Evolutionary conservation across 1,140 invertebrate genomes (phyloP), one percentile per base, ranked within the genome.

Genomic region (Hestina assimilis): DNA sequence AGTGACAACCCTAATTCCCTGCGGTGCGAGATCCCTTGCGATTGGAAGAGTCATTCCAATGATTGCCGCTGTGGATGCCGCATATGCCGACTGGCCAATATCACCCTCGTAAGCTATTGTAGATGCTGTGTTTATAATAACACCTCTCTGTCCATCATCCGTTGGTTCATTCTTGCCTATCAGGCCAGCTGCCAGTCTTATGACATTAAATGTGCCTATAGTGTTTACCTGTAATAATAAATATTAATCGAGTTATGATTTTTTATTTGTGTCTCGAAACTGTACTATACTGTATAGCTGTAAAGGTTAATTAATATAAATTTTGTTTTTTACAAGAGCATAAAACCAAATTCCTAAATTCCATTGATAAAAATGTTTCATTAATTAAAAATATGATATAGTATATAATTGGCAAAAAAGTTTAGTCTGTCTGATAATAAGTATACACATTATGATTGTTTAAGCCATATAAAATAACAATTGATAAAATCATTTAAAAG

Each of bases 101-200:
- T 99, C 97, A 7, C 98, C 99, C 60, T 99, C 98, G 83, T 91
- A 99, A 7, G 98, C 98, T 42, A 98, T 97, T 35, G 98, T 92
- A 64, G 97, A 97, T 0, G 98, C 95, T 9, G 98, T 99, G 74
- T 99, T 99, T 0, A 99, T 91, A 20, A 99, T 92, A 1, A 99
- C 96, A 31, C 98, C 98, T 63, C 96, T 92, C 72, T 97, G 93
- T 0, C 95, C 95, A 89, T 96, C 91, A 38, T 87, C 75, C 81
- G 97, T 92, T 3, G 96, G 94, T 51, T 92, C 81, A 82, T 99
- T 99, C 70, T 96, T 90, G 12, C 92, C 93, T 69, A 99, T 96
- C 17, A 98, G 54, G 2, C 93, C 94, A 3, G 91, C 93, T 7
- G 94, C 90, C 38, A 99, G 87, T 28, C 98, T 90, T 40, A 96